These are phyloP conservation scores for Nixonia krombeini DNA, from an alignment of 1,140 invertebrate genomes.

Conservation along the genomic window DNA sequence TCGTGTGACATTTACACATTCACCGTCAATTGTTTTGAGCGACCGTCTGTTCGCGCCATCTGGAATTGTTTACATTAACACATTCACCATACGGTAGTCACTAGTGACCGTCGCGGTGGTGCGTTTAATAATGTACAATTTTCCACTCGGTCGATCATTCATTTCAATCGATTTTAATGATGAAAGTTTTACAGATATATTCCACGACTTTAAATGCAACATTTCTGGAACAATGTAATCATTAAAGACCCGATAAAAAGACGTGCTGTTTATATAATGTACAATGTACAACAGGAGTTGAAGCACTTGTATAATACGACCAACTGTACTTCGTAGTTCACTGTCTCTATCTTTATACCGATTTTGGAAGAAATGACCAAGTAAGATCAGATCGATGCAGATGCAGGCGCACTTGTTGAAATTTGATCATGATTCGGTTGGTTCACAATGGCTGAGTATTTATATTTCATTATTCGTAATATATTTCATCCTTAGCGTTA, in stretches of 20 bases:
- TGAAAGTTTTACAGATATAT: conserved; percentile 3
- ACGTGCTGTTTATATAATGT: conserved; percentile 1
- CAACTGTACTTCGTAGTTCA: conserved; percentile 2
- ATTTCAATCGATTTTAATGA: conserved; percentile 18
- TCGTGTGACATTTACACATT: too few relatives aligned
- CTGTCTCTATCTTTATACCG: background rate
- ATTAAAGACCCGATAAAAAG: conserved; percentile 2
- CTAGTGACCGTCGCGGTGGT: too few relatives aligned
- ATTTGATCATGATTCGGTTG: conserved; percentile 57
- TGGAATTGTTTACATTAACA: too few relatives aligned
- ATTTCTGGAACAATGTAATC: conserved; percentile 15
- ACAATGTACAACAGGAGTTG: conserved; percentile 25
- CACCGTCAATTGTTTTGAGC: too few relatives aligned
- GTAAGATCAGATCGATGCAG: conserved; percentile 12
- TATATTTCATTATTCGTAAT: conserved; percentile 43
- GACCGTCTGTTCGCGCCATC: too few relatives aligned
- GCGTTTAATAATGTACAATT: too few relatives aligned
- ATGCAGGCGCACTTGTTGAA: conserved; percentile 51
- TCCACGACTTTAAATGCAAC: conserved; percentile 15
- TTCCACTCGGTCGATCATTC: background rate
- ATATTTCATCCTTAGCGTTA: conserved; percentile 60
- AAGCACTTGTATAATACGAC: conserved; percentile 18
- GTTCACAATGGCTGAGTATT: conserved; percentile 56
- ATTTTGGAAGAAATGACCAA: conserved; percentile 16
- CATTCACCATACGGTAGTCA: too few relatives aligned